Evolutionary conservation across 2,797 vertebrate genomes (phyloP).

Genomic region (Typhlichthys eigenmanni): DNA sequence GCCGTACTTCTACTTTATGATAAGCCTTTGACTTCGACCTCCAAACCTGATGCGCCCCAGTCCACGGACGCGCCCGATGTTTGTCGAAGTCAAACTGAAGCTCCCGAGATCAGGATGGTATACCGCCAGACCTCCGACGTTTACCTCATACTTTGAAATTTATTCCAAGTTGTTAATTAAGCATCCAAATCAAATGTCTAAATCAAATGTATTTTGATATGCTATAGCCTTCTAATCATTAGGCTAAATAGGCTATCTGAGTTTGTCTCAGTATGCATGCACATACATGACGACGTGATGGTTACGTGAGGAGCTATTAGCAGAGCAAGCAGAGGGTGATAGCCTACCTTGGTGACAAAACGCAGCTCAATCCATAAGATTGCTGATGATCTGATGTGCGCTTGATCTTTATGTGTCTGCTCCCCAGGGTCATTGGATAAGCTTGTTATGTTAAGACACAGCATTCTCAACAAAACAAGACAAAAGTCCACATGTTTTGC

Average conservation of each 20-base stretch:
- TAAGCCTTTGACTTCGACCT: not conserved
- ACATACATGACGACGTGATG: conserved; percentile 1
- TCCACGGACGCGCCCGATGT: too few relatives aligned
- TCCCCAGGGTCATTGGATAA: not conserved
- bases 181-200: too few relatives aligned
- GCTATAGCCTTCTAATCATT: too few relatives aligned
- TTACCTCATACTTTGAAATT: too few relatives aligned
- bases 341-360: conserved; percentile 30
- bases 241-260: not conserved
- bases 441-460: not conserved
- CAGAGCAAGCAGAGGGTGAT: conserved; percentile 31
- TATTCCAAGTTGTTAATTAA: too few relatives aligned
- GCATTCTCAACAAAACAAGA: not conserved
- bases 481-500: too few relatives aligned
- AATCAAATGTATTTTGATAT: too few relatives aligned
- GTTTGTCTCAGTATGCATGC: not conserved
- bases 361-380: conserved; percentile 44
- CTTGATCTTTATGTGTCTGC: conserved; percentile 16
- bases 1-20: not conserved
- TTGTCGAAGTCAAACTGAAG: too few relatives aligned
- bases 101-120: too few relatives aligned
- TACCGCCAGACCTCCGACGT: too few relatives aligned
- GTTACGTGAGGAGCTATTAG: conserved; percentile 21
- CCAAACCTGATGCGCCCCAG: too few relatives aligned
- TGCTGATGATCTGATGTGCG: conserved; percentile 50